Percentiles rank a stretch among this genome's conserved stretches.
phyloP scores from a whole-genome alignment of 1,140 invertebrate genomes.

The Brachionus calyciflorus region DNA sequence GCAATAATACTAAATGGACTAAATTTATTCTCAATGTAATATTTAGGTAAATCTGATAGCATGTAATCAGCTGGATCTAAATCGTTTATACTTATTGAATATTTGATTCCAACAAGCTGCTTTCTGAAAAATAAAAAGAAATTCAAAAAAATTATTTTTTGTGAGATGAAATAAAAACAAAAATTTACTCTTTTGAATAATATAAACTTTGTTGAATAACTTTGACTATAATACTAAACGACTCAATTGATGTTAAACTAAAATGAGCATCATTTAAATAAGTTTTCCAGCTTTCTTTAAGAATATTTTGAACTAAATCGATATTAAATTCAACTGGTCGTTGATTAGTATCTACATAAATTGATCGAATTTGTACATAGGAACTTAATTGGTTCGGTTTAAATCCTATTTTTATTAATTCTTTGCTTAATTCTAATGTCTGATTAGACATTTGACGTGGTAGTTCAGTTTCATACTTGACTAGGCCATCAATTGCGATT shows the following conservation, averaged over 20 bases:
- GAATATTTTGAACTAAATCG: background rate
- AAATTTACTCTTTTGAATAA: background rate
- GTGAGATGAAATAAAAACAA: background rate
- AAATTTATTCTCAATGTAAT: background rate
- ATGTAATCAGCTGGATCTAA: background rate
- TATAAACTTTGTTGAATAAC: background rate
- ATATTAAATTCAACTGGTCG: slow-evolving; percentile 3
- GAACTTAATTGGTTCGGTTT: background rate
- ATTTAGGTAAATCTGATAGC: background rate
- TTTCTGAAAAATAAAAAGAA: background rate
- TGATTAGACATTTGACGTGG: background rate
- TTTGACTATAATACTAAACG: background rate
- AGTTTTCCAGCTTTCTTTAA: background rate
- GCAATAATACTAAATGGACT: background rate
- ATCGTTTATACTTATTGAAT: background rate
- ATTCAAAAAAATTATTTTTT: background rate
- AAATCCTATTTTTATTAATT: background rate
- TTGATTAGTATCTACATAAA: background rate
- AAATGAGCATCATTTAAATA: background rate
- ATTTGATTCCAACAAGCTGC: background rate
- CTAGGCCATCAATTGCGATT: slow-evolving; percentile 5
- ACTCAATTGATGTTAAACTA: background rate
- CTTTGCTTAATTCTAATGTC: background rate
- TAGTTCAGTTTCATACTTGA: slow-evolving; percentile 9
- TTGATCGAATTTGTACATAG: background rate